Evolutionary conservation across 2,797 vertebrate species (phyloP), one percentile per base, ranked within the genome.

Genomic region (Myotis daubentonii): DNA sequence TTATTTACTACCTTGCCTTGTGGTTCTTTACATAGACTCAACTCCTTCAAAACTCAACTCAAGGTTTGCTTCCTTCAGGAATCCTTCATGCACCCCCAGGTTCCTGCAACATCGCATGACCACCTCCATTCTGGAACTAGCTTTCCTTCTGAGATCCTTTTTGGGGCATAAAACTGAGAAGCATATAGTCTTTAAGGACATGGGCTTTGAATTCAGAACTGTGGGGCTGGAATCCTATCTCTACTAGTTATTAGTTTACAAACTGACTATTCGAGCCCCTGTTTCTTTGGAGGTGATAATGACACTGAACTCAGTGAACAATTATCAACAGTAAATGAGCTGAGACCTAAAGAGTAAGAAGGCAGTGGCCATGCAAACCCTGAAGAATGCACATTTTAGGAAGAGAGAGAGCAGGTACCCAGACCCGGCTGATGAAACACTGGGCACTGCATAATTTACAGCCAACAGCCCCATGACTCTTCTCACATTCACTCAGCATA

Each of bases 301-400:
- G 93, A 87, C 22, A 75, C 15, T 30, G 36, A 89, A 83, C 23
- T 71, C 36, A 49, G 41, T 38, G 10, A 49, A n/a, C n/a, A 57
- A 71, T 76, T 79, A 84, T 72, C 66, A 85, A 51, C 96, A 89
- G 75, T 44, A 93, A 94, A 72, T 70, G 49, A 90, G 6, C 36
- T 51, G 55, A 87, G n/a, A 68, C 19, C 33, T 41, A 57, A 87
- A 84, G 41, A 41, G 70, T 76, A 60, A 94, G 25, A 72, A 83
- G 8, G 28, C 93, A 15, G 62, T 79, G 72, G 53, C 30, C 5
- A 8, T 47, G 30, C 66, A 90, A 90, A 93, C 28, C 8, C 57
- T 44, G 23, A 68, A 89, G 30, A 68, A 68, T 9, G 72, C 1
- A 12, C 15, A 57, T 81, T 89, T 81, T n/a, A 87, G 44, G 62